Evolutionary conservation across 2,888 invertebrate genomes (phyloP).

Genomic region (Hofmannophila pseudospretella): DNA sequence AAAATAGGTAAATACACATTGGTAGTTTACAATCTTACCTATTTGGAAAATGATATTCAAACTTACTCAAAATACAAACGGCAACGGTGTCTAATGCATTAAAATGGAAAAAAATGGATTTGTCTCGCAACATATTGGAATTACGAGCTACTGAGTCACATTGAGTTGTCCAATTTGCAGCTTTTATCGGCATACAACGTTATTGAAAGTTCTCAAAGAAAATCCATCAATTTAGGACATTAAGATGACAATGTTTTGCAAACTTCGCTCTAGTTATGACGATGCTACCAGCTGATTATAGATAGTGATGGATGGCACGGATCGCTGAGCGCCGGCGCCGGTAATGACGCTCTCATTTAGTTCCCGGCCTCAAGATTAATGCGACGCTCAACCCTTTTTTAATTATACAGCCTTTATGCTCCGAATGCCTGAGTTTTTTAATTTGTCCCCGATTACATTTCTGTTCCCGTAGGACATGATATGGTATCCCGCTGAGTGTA

Average conservation of each 20-base stretch:
- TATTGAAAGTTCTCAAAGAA: background rate
- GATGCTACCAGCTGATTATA: conserved; percentile 20
- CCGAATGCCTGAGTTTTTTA: conserved; percentile 28
- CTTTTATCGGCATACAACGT: background rate
- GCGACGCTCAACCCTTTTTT: conserved; percentile 48
- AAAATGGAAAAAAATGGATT: too few species aligned
- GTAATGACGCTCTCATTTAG: conserved; percentile 45
- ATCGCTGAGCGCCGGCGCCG: conserved; percentile 13
- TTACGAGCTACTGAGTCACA: background rate
- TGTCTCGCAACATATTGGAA: background rate
- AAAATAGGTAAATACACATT: too few species aligned
- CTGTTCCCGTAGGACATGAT: too few species aligned
- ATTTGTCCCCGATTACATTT: conserved; percentile 27
- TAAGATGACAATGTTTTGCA: background rate
- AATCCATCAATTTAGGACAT: background rate
- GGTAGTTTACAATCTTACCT: too few species aligned
- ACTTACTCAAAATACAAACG: too few species aligned
- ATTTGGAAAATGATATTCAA: too few species aligned
- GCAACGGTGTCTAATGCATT: too few species aligned
- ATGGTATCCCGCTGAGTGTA: too few species aligned
- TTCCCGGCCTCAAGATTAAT: conserved; percentile 46
- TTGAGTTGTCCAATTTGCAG: background rate
- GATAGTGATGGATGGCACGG: conserved; percentile 39
- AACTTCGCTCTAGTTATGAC: background rate
- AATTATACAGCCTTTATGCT: conserved; percentile 48